Conservation (phyloP, 2,888 invertebrate species). For the Ophioninae sp. region DNA sequence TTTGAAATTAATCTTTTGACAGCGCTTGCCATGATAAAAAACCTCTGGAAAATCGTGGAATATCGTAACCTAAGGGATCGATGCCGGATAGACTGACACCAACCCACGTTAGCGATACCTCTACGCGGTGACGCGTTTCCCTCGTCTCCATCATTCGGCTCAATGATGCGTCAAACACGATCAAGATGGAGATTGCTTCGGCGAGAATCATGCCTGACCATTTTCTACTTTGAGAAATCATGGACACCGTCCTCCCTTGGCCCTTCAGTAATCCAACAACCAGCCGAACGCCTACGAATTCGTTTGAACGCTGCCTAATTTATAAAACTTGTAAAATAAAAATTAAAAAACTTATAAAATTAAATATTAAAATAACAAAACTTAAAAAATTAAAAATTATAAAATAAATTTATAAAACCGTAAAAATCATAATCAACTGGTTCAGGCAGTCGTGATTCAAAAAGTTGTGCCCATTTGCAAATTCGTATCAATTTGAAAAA, state of each 20-base stretch:
- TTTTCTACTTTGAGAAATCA: conserved; percentile 74
- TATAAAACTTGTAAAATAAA: too few species aligned
- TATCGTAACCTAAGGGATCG: background rate
- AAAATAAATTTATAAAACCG: too few species aligned
- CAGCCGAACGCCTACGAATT: conserved; percentile 63
- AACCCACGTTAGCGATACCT: conserved; percentile 3
- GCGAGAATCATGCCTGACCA: conserved; percentile 66
- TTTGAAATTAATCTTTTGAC: too few species aligned
- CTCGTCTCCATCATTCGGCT: conserved; percentile 75
- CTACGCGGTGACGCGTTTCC: conserved; percentile 53
- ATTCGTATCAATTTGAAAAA: too few species aligned
- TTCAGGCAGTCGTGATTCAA: too few species aligned
- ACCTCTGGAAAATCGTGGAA: background rate
- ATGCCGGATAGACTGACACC: background rate
- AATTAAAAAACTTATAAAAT: too few species aligned
- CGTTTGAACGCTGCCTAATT: background rate
- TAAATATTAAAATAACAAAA: too few species aligned
- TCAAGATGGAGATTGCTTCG: conserved; percentile 75
- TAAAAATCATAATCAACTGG: too few species aligned
- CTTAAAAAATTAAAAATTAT: too few species aligned
- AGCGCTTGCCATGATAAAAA: background rate
- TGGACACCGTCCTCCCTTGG: conserved; percentile 68
- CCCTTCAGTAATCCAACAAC: conserved; percentile 72
- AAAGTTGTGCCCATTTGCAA: too few species aligned
- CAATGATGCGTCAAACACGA: conserved; percentile 78